phyloP scores from a whole-genome alignment of 2,888 invertebrate species.

The Tenthredo mesomela region DNA sequence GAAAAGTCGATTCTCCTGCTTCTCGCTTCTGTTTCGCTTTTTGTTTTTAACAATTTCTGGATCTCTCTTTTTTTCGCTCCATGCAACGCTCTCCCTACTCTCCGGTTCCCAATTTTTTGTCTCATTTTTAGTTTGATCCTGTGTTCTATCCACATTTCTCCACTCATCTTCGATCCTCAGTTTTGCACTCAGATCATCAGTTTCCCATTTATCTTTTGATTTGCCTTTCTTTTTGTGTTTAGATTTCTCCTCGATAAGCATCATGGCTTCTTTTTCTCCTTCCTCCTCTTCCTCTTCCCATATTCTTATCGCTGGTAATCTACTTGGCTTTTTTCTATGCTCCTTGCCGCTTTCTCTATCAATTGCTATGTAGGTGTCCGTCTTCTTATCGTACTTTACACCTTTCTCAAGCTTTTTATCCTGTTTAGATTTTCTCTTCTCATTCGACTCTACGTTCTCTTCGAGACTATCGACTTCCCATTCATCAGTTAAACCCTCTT shows the following conservation, averaged over 20 bases:
- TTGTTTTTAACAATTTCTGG: slow-evolving; percentile 2
- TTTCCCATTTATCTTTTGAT: slow-evolving; percentile 18
- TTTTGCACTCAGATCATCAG: slow-evolving; percentile 7
- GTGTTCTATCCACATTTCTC: not conserved
- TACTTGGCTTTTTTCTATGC: slow-evolving; percentile 63
- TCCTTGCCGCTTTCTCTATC: slow-evolving; percentile 65
- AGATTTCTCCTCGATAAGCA: slow-evolving; percentile 63
- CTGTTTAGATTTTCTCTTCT: slow-evolving; percentile 52
- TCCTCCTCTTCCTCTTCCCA: slow-evolving; percentile 76
- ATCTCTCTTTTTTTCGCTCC: slow-evolving; percentile 1
- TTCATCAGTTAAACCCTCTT: slow-evolving; percentile 69
- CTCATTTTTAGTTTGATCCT: slow-evolving; percentile 23
- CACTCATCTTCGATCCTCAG: not conserved
- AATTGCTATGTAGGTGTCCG: slow-evolving; percentile 73
- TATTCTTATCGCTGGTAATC: slow-evolving; percentile 70
- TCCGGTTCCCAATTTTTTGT: slow-evolving; percentile 39
- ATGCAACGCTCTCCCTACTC: not conserved
- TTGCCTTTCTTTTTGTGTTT: slow-evolving; percentile 53
- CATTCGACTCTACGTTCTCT: slow-evolving; percentile 57
- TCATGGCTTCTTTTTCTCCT: slow-evolving; percentile 71
- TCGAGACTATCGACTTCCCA: slow-evolving; percentile 76
- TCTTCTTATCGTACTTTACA: slow-evolving; percentile 71
- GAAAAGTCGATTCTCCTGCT: slow-evolving; percentile 25
- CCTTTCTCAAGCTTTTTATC: slow-evolving; percentile 69
- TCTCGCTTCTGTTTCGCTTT: slow-evolving; percentile 12